Percentiles rank a stretch among this genome's conserved stretches.
These are phyloP conservation scores for Euphysa ruthae DNA, from an alignment of 30 jellyfish, hydroid and myxozoan species.

Conservation along the genomic window DNA sequence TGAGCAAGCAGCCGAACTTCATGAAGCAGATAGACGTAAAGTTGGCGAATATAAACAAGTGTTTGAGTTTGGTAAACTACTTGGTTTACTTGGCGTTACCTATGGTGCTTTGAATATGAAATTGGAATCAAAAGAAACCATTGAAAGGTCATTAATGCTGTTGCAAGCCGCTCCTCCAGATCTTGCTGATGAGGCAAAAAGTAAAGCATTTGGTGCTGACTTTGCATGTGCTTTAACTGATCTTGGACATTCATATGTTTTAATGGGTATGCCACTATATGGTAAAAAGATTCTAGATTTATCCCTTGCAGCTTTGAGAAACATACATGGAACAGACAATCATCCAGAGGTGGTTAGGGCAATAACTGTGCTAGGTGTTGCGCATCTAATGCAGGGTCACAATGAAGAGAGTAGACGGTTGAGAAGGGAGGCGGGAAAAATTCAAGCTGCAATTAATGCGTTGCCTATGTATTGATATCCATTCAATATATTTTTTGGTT, in stretches of 20 bases:
- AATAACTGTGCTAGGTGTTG: conserved; percentile 64
- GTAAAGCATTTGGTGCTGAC: conserved; percentile 90
- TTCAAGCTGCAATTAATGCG: conserved; percentile 57
- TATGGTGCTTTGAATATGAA: conserved; percentile 66
- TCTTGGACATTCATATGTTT: conserved; percentile 87
- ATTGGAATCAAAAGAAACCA: conserved; percentile 64
- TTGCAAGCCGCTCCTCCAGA: conserved; percentile 96
- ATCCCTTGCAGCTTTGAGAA: conserved; percentile 82
- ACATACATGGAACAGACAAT: conserved; percentile 73
- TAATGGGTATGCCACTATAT: conserved; percentile 85
- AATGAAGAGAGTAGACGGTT: conserved; percentile 73
- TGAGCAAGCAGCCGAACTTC: conserved; percentile 64
- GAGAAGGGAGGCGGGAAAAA: conserved; percentile 89
- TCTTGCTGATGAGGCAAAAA: conserved; percentile 66
- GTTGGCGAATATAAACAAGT: conserved; percentile 87
- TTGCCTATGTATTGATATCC: conserved; percentile 67
- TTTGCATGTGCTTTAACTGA: conserved; percentile 90
- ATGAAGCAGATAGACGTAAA: conserved; percentile 73
- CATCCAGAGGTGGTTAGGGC: conserved; percentile 99
- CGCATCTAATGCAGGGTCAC: conserved; percentile 97
- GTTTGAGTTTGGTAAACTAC: conserved; percentile 65
- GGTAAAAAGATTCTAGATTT: conserved; percentile 80
- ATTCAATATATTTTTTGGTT: too few relatives aligned
- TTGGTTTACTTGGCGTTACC: conserved; percentile 73
- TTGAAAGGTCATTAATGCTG: conserved; percentile 86